phyloP scores from a whole-genome alignment of 2,797 vertebrate species.

The Aphelocoma californica region DNA sequence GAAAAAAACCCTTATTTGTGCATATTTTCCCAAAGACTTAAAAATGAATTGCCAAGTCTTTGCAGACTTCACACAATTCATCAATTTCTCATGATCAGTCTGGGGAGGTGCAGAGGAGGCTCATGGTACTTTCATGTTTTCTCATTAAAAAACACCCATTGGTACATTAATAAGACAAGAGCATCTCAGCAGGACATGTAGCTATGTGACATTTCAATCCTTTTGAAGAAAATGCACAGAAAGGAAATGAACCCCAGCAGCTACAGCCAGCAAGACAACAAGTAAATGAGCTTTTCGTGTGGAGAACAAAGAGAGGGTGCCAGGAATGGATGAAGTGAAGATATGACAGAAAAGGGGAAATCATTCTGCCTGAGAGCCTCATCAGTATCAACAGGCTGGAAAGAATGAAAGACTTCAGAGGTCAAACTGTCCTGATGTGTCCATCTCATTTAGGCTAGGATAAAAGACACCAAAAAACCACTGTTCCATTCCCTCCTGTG shows the following conservation, averaged over 20 bases:
- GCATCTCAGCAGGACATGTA: slow-evolving; percentile 37
- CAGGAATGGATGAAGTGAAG: slow-evolving; percentile 1
- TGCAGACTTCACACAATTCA: slow-evolving; percentile 28
- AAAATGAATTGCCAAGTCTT: slow-evolving; percentile 19
- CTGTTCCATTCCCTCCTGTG: neutral
- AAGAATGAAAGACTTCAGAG: slow-evolving; percentile 15
- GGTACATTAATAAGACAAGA: slow-evolving; percentile 69
- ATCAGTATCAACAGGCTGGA: slow-evolving; percentile 19
- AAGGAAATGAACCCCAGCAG: slow-evolving; percentile 49
- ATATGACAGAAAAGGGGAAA: neutral
- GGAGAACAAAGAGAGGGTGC: slow-evolving; percentile 33
- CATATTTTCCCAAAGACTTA: neutral
- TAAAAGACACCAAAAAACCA: neutral
- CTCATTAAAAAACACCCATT: slow-evolving; percentile 66
- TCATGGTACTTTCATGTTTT: slow-evolving; percentile 55
- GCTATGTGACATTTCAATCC: slow-evolving; percentile 53
- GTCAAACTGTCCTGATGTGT: neutral
- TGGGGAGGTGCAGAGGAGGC: slow-evolving; percentile 7
- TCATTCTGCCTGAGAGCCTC: neutral
- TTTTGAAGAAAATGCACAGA: slow-evolving; percentile 54
- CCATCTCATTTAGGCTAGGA: neutral
- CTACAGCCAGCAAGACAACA: slow-evolving; percentile 49
- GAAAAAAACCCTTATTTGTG: slow-evolving; percentile 5
- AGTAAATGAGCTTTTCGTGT: slow-evolving; percentile 46
- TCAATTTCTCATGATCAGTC: slow-evolving; percentile 50